Base-by-base conservation (phyloP, 2,888 invertebrate genomes). In the Diadegma fenestrale region DNA sequence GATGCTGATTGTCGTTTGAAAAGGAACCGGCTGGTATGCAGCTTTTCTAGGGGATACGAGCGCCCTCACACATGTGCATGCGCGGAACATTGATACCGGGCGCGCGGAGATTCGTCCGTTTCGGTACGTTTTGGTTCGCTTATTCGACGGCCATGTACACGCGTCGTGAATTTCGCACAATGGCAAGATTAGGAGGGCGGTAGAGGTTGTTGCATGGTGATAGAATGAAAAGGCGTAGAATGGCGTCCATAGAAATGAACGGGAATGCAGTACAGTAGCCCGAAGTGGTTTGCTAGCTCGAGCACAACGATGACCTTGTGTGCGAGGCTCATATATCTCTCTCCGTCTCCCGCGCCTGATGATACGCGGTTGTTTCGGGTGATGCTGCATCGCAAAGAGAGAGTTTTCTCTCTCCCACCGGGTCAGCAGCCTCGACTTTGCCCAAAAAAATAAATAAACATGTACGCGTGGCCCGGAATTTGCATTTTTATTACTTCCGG, bases 401-500 rank as follows among this genome's bases (percentile, higher is more conserved):
- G n/a, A n/a, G n/a, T n/a, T 54, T 7, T 43, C 54, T 78, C 58
- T 26, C 58, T 45, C 45, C 5, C 43, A 22, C 26, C 61, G 22
- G 63, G 30, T 43, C 19, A 48, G 71, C 19, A 48, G 73, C 26
- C 72, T 37, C 17, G 22, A 66, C 64, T 37, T 12, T 82, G 43
- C 41, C 66, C 78, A 82, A 90, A 89, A 83, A 80, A 37, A 37
- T 37, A 37, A 37, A 37, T 37, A 69, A 30, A 41, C 45, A 80
- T 77, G 78, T 80, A 83, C 69, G 81, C 72, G 45, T 48, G 48
- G 45, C 69, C 72, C 80, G 80, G 81, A 80, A 89, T 89, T 91
- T 91, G 87, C 90, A 91, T 91, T 89, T 90, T 90, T 88, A 88
- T 88, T 87, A 88, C 86, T 85, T 78, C 75, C 66, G 61, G 79